Evolutionary conservation across 2,797 vertebrate species (phyloP).

Genomic region (Oreochromis mossambicus): DNA sequence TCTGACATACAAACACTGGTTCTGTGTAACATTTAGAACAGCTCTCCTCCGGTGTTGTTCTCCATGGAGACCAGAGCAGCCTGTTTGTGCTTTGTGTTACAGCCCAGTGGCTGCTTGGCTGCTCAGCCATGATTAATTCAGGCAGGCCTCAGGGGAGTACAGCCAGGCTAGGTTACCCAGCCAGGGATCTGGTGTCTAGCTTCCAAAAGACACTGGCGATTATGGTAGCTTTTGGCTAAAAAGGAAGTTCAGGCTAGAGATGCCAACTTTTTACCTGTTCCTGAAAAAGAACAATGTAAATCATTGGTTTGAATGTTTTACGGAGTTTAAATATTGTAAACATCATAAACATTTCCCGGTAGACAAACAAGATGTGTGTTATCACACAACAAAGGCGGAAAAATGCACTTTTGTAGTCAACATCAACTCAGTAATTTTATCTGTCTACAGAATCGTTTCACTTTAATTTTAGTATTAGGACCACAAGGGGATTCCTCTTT

Average conservation of each 20-base stretch:
- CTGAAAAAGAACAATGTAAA: constrained; percentile 10
- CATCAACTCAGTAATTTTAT: neutral
- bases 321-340: constrained; percentile 11
- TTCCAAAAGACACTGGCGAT: constrained; percentile 43
- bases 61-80: constrained; percentile 51
- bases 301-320: neutral
- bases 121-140: constrained; percentile 81
- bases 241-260: neutral
- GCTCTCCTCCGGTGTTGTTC: constrained; percentile 13
- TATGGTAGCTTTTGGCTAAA: constrained; percentile 26
- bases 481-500: neutral
- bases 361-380: neutral
- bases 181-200: constrained; percentile 71
- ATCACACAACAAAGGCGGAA: neutral
- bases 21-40: neutral
- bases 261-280: constrained; percentile 19
- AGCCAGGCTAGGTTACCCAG: constrained; percentile 68
- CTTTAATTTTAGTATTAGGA: neutral
- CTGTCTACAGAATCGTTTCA: neutral
- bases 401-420: neutral
- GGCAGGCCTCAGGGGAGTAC: constrained; percentile 63
- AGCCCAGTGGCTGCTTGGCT: constrained; percentile 58
- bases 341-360: neutral
- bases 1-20: neutral
- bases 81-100: constrained; percentile 62